A percentile compares a stretch with the other conserved stretches of the same genome.
phyloP scores from a whole-genome alignment of 2,113 vertebrate genomes.

The Lichenostomus cassidix region DNA sequence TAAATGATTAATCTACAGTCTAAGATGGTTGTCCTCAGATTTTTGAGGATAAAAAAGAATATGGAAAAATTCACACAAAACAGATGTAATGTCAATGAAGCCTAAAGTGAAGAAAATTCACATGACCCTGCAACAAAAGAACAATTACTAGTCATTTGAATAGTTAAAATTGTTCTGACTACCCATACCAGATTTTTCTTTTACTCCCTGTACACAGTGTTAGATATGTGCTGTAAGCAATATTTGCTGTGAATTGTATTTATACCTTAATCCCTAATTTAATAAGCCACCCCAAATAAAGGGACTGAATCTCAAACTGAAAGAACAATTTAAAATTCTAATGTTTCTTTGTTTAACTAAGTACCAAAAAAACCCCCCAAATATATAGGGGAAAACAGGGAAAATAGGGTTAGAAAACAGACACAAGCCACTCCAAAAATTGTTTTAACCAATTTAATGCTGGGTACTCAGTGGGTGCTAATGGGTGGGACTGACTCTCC shows the following conservation, averaged over 20 bases:
- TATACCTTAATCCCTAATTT: neutral
- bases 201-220: neutral
- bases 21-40: neutral
- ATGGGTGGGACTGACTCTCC: neutral
- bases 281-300: neutral
- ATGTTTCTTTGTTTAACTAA: neutral
- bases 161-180: neutral
- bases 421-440: neutral
- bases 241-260: neutral
- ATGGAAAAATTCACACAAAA: neutral
- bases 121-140: neutral
- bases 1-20: neutral
- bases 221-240: neutral
- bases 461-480: neutral
- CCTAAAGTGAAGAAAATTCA: neutral
- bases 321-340: neutral
- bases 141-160: neutral
- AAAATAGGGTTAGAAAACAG: neutral
- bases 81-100: neutral
- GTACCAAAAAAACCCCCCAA: accelerated
- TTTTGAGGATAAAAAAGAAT: constrained; percentile 1
- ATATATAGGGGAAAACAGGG: neutral
- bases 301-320: neutral
- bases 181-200: neutral
- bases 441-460: neutral